Evolutionary conservation across 2,797 vertebrate species (phyloP), one percentile per base, ranked within the genome.

Genomic region (Ammospiza maritima): DNA sequence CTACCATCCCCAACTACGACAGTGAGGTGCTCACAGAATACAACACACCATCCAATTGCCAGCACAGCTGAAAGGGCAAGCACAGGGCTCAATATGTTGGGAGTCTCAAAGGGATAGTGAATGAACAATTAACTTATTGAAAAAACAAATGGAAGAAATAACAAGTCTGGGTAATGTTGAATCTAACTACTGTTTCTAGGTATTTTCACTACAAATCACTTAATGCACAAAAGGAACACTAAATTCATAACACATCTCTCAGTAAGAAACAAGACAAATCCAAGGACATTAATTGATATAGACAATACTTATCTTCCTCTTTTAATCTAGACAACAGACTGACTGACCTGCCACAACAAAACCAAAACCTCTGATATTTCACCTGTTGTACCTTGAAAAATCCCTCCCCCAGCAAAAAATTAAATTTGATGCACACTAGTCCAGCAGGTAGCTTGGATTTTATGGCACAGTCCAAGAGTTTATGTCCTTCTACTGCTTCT

Each of bases 1-100:
- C 32, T 11, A 50, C 61, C 25, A 51, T 26, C 34, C 11, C 36
- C 32, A 48, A 16, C 18, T 54, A 32, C n/a, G 48, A 13, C 0
- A 45, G 58, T 0, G 0, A 30, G 12, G 15, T 9, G 20, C 16
- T 73, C 12, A 8, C 53, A 45, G 47, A 84, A 76, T 3, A 58
- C 21, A 61, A 47, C 1, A 47, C 17, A 40, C 6, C 6, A 0
- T 44, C 62, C 29, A 71, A n/a, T 1, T 44, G 51, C 16, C 53
- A 61, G 16, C 16, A 40, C 4, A 56, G 20, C 0, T 77, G 56
- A 61, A 81, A 71, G 2, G 80, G 8, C 45, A 60, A 73, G 53
- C 21, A n/a, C 20, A 54, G 29, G 38, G 32, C 48, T 66, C 0
- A 0, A 73, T 70, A 66, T 40, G 44, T 34, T 85, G 1, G 2